Evolutionary conservation across 92 coral and sea anemone species (phyloP).

Genomic region (Plumapathes pennacea): DNA sequence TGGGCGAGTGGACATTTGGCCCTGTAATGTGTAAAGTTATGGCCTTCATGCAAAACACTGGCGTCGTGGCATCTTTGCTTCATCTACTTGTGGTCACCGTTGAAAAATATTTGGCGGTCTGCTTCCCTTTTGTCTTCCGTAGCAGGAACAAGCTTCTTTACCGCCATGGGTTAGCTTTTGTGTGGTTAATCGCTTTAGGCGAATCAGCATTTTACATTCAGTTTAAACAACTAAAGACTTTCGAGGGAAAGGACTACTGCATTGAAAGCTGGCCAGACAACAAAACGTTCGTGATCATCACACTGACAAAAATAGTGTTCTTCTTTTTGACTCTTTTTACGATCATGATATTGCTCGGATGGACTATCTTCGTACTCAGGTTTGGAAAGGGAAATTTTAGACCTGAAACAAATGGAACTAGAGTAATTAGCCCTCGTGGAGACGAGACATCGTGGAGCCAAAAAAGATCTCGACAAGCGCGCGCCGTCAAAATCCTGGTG

Average conservation of each 20-base stretch:
- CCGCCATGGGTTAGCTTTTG: conserved; percentile 20
- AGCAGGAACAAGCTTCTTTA: conserved; percentile 33
- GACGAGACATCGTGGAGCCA: not conserved
- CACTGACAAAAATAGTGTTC: not conserved
- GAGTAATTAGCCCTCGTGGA: not conserved
- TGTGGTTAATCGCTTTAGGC: conserved; percentile 54
- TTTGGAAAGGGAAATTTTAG: conserved; percentile 16
- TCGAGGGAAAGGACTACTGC: conserved; percentile 30
- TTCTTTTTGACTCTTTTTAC: conserved; percentile 30
- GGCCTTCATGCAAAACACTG: conserved; percentile 38
- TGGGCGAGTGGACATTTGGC: conserved; percentile 68
- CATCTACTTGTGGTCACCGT: conserved; percentile 56
- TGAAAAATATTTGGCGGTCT: conserved; percentile 71
- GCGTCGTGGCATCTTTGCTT: conserved; percentile 45
- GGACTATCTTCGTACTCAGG: conserved; percentile 25
- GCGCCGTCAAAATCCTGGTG: conserved; percentile 62
- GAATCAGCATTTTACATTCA: conserved; percentile 17
- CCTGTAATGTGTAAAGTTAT: conserved; percentile 43
- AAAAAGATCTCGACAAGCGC: conserved; percentile 42
- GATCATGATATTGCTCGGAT: conserved; percentile 32
- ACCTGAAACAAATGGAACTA: not conserved
- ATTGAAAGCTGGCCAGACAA: conserved; percentile 31
- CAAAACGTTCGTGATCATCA: not conserved
- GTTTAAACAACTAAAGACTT: not conserved
- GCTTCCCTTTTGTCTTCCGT: conserved; percentile 72